Evolutionary conservation across 64 coral and sea anemone species (phyloP), one percentile per base, ranked within the genome.

Genomic region (Stichodactyla helianthus): DNA sequence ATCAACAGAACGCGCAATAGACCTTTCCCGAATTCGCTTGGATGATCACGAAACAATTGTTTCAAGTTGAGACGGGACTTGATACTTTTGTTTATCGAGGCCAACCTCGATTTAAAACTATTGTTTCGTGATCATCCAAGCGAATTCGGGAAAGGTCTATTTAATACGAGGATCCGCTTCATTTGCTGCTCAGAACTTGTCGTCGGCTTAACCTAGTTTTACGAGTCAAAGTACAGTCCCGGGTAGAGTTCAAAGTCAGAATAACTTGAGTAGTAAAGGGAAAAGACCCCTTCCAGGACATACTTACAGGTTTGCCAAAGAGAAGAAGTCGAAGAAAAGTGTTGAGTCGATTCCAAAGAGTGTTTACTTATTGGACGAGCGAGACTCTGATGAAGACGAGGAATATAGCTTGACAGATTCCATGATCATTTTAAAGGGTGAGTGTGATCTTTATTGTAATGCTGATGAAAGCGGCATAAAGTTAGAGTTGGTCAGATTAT

Each of bases 371-470:
- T 82, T 89, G 77, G 79, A 89, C 6, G 59, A 89, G 78, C 55
- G 26, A 82, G 86, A 88, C 71, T 53, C 54, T 88, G 77, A 89
- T 82, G 77, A 82, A 62, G 87, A 89, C 59, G 87, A 89, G 26
- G 87, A 82, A 58, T 89, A 89, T 82, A 89, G 87, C 78, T 81
- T 82, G 51, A 20, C 14, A 61, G 77, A 88, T 5, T 82, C 87
- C 27, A 88, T 88, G 87, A 82, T 81, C 80, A 88, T 88, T 59
- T 81, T 88, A 62, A 88, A 88, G 87, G 87, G 87, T 60, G 77
- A 88, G 87, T 82, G 87, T 80, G 87, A 81, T 88, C 77, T 88
- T 23, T n/a, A n/a, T n/a, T n/a, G n/a, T n/a, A n/a, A 87, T 87
- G 86, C 86, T 2, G 55, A 88, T 81, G 87, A 88, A 81, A 62